Base-by-base conservation (phyloP, 1,140 invertebrate genomes). In the Drosophila eugracilis region DNA sequence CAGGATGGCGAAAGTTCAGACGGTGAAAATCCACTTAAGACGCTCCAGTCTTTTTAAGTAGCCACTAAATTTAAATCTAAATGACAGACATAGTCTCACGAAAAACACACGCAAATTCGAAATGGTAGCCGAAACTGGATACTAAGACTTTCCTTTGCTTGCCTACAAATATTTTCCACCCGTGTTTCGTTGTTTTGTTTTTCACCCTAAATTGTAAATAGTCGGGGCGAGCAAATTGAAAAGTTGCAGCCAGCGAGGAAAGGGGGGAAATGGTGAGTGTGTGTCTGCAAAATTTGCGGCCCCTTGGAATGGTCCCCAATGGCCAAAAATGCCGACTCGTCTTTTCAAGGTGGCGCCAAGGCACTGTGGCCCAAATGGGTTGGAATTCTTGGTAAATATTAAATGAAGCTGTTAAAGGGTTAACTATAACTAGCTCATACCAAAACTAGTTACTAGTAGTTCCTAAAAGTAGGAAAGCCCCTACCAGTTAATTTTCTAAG, bases 61-160 rank as follows among this genome's bases (percentile, higher is more conserved):
- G 81, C 67, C 73, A 80, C 72, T 85, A 86, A 85, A 76, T 85
- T 77, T 50, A 74, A 86, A 81, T 80, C 72, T 67, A 66, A 74
- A 65, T 66, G 58, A 50, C 71, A 79, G 54, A 74, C 75, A 67
- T 79, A 73, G 60, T 58, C 49, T 44, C 57, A 58, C 71, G 41
- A 52, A 15, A 67, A 52, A 36, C 28, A 37, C 48, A 52, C 48
- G 42, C 19, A 77, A 63, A 57, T 63, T 52, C 30, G 32, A 53
- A 72, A 14, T 71, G 53, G 37, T 36, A 49, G 37, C 32, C 39
- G 42, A 42, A 60, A 73, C 70, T 55, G 62, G 73, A 75, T 83
- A 60, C 59, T 36, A 17, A 59, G 53, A 71, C 75, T 72, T n/a
- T n/a, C 76, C 34, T 65, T 71, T 48, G 42, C 54, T 49, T 66